A percentile compares a stretch with the other conserved stretches of the same genome.
phyloP scores from a whole-genome alignment of 2,113 vertebrate genomes.

The Pardalotus punctatus region DNA sequence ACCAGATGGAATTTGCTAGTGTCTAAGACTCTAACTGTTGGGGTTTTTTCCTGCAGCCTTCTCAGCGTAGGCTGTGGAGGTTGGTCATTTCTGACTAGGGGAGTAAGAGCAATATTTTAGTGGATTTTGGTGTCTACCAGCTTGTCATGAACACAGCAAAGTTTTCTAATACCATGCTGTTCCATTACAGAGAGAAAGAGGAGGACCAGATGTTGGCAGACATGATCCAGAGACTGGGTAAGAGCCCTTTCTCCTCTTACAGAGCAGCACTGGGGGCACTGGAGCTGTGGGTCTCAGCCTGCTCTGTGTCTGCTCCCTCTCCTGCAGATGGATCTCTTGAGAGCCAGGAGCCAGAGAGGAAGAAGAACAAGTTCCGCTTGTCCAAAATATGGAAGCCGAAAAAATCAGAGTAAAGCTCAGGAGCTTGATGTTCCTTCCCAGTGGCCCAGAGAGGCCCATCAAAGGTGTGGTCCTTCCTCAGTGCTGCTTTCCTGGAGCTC shows the following conservation, averaged over 20 bases:
- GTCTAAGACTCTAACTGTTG: neutral
- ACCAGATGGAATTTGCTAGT: neutral
- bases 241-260: neutral
- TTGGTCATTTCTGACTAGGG: neutral
- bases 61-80: neutral
- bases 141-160: neutral
- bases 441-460: neutral
- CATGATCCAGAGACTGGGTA: constrained; percentile 89
- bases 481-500: neutral
- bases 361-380: constrained; percentile 51
- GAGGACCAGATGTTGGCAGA: constrained; percentile 88
- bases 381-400: constrained; percentile 61
- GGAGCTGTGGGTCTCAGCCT: neutral
- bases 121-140: neutral
- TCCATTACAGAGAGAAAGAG: constrained; percentile 84
- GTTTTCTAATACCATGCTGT: neutral
- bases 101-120: neutral
- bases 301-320: neutral
- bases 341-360: constrained; percentile 48
- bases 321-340: constrained; percentile 49
- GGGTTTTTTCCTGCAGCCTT: neutral
- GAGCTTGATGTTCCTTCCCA: neutral
- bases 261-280: neutral
- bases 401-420: constrained; percentile 5
- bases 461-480: neutral